phyloP scores from a whole-genome alignment of 2,888 invertebrate species.

The Meghimatium bilineatum region DNA sequence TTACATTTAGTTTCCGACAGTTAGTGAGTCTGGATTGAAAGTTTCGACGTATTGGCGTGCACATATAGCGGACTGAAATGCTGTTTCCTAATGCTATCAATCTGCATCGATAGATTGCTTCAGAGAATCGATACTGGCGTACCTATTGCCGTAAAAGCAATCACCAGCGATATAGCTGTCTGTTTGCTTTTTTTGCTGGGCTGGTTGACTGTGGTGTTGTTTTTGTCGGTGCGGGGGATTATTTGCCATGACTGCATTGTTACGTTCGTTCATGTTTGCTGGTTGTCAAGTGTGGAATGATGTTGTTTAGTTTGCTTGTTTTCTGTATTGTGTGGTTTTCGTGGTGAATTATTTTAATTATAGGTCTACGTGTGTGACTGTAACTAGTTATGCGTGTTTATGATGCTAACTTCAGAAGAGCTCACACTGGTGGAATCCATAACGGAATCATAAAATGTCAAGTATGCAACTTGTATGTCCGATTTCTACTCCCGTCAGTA shows the following conservation, averaged over 20 bases:
- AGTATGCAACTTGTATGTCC: too few relatives aligned
- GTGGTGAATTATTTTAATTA: neutral
- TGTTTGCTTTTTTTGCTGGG: neutral
- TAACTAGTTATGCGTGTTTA: too few relatives aligned
- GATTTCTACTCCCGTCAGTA: too few relatives aligned
- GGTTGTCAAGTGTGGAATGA: neutral
- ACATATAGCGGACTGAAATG: neutral
- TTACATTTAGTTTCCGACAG: neutral
- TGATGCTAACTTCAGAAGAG: too few relatives aligned
- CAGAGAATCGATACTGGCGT: neutral
- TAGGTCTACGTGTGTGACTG: neutral
- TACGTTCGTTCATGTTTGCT: neutral
- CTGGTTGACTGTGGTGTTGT: neutral
- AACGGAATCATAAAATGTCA: too few relatives aligned
- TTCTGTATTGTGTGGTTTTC: neutral
- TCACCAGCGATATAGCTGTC: neutral
- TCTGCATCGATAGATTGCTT: neutral
- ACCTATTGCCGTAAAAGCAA: slow-evolving; percentile 2
- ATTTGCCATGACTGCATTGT: neutral
- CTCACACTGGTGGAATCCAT: too few relatives aligned
- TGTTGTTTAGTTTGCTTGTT: neutral
- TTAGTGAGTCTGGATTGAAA: neutral
- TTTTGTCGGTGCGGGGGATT: neutral
- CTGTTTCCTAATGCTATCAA: slow-evolving; percentile 12
- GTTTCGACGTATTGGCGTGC: neutral